Conservation (phyloP, 2,797 vertebrate species). For the Esox masquinongy region DNA sequence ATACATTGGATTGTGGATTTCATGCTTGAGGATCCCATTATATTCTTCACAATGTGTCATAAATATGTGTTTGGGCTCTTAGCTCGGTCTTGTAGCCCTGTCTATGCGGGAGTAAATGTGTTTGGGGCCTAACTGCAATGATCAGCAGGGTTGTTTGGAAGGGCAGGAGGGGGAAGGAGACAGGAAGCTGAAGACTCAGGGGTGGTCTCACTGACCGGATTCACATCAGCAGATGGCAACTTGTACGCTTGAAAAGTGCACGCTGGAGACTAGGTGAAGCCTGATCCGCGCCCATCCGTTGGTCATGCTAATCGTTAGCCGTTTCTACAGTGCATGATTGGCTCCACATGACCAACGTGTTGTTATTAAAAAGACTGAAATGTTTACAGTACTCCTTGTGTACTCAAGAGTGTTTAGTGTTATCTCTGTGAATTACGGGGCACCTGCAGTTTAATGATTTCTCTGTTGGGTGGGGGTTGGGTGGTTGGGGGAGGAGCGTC, state of each 20-base stretch:
- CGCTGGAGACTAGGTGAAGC: conserved; percentile 42
- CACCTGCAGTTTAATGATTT: neutral
- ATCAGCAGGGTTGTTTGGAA: conserved; percentile 38
- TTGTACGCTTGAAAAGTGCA: conserved; percentile 56
- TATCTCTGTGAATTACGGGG: neutral
- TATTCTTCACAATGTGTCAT: conserved; percentile 58
- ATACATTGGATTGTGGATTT: conserved; percentile 71
- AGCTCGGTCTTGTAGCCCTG: conserved; percentile 52
- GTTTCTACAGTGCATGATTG: conserved; percentile 39
- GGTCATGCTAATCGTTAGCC: conserved; percentile 26
- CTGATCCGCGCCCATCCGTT: conserved; percentile 22
- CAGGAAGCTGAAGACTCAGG: conserved; percentile 22
- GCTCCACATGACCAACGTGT: conserved; percentile 16
- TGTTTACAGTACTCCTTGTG: neutral
- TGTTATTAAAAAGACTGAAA: neutral
- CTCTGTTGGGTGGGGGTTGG: conserved; percentile 2
- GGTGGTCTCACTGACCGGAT: conserved; percentile 30
- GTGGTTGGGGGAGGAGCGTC: conserved; percentile 1
- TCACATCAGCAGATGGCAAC: conserved; percentile 49
- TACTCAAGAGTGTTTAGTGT: neutral
- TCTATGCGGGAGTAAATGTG: conserved; percentile 51
- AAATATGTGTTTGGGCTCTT: conserved; percentile 67
- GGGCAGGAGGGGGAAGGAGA: conserved; percentile 19
- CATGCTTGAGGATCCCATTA: conserved; percentile 66
- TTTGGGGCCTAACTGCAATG: conserved; percentile 58